Conservation (phyloP, 2,113 vertebrate species). For the Panthera tigris region DNA sequence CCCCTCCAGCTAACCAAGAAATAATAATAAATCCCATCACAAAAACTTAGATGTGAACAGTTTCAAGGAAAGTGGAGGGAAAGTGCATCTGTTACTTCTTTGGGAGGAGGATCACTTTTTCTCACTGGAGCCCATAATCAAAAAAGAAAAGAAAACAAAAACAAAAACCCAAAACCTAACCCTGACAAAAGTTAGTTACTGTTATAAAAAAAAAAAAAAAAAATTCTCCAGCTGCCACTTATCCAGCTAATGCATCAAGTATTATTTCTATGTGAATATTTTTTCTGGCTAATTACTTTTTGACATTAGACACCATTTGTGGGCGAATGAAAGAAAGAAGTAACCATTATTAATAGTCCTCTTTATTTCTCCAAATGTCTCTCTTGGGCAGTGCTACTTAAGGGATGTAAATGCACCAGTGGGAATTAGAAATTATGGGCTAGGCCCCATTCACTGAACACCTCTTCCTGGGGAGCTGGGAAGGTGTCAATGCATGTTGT, state of each 20-base stretch:
- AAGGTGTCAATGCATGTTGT: constrained; percentile 89
- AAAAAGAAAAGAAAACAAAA: not conserved
- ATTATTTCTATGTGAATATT: constrained; percentile 61
- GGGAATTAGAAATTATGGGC: constrained; percentile 83
- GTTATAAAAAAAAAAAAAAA: not conserved
- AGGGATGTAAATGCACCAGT: constrained; percentile 62
- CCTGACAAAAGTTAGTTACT: not conserved
- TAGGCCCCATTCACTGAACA: constrained; percentile 80
- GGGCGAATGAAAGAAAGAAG: constrained; percentile 63
- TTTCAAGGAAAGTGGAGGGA: constrained; percentile 19
- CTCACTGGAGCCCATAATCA: fast-evolving
- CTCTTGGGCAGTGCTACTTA: constrained; percentile 70
- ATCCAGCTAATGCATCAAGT: constrained; percentile 39
- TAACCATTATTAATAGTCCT: constrained; percentile 73
- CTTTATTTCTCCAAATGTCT: constrained; percentile 67
- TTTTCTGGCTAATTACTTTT: constrained; percentile 73
- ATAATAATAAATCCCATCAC: constrained; percentile 50
- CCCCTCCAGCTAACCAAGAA: constrained; percentile 71
- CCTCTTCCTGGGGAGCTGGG: constrained; percentile 85
- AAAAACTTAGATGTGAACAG: not conserved
- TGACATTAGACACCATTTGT: constrained; percentile 68
- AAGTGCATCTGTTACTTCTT: not conserved
- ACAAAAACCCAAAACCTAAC: not conserved
- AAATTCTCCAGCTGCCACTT: constrained; percentile 59
- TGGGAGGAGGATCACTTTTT: not conserved